These are phyloP conservation scores for Tauraco hartlaubi DNA, from an alignment of 2,797 vertebrate genomes.

Conservation along the genomic window DNA sequence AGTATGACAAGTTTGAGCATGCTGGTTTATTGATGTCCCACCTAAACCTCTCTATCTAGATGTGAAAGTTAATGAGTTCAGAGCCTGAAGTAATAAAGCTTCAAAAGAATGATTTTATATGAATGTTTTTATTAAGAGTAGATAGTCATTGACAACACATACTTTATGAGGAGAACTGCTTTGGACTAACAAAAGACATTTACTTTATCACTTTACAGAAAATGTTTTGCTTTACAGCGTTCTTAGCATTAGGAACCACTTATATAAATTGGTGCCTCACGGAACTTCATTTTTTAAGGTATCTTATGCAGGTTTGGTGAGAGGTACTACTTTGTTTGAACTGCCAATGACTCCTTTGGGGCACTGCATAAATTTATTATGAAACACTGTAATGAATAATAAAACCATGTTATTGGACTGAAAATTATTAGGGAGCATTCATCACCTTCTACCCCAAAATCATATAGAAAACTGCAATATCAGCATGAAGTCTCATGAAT, in stretches of 20 bases:
- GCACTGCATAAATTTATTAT: constrained; percentile 31
- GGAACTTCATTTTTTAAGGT: not conserved
- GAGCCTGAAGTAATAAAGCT: not conserved
- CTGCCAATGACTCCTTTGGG: not conserved
- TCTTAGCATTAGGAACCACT: not conserved
- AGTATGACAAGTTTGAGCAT: rapidly evolving
- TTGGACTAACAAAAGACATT: not conserved
- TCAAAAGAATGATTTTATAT: not conserved
- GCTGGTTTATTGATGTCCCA: not conserved
- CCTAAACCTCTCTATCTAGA: not conserved
- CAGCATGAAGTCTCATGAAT: not conserved
- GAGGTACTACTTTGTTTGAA: not conserved
- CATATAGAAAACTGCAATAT: not conserved
- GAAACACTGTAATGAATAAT: constrained; percentile 15
- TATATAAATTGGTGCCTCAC: not conserved
- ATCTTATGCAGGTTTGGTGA: not conserved
- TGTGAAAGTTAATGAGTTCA: not conserved
- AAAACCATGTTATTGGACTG: constrained; percentile 8
- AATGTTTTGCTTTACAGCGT: constrained; percentile 3
- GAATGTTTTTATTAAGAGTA: not conserved
- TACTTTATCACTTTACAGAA: not conserved
- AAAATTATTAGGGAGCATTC: constrained; percentile 3
- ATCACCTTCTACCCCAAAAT: not conserved
- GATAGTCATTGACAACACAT: not conserved
- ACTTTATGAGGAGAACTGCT: not conserved